phyloP scores from a whole-genome alignment of 2,888 invertebrate genomes.

The Drosophila prostipennis region DNA sequence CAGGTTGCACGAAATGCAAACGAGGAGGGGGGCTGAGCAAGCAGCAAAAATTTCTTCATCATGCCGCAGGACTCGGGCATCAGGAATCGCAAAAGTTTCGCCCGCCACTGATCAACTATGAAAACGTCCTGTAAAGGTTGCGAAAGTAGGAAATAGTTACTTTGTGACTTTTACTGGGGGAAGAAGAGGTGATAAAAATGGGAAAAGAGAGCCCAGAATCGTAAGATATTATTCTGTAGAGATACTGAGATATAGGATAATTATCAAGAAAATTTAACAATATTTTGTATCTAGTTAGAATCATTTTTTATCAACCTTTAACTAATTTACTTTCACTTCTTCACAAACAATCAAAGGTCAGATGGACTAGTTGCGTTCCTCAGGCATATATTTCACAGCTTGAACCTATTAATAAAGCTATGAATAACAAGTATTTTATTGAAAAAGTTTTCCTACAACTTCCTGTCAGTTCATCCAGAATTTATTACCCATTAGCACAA shows the following conservation, averaged over 20 bases:
- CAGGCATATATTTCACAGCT: not conserved
- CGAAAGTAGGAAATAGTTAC: conserved; percentile 5
- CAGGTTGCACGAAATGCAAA: conserved; percentile 72
- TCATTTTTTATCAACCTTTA: no score
- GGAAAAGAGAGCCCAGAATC: not conserved
- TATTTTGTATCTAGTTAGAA: no score
- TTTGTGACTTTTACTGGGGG: conserved; percentile 1
- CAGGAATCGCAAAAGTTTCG: conserved; percentile 29
- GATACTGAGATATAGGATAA: no score
- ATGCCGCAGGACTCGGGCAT: conserved; percentile 22
- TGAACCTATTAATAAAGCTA: not conserved
- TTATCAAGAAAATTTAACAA: no score
- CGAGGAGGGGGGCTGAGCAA: conserved; percentile 43
- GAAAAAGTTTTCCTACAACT: not conserved
- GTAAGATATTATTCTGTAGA: not conserved
- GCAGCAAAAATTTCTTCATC: conserved; percentile 62
- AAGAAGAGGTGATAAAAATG: not conserved
- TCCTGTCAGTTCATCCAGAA: not conserved
- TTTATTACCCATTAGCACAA: conserved; percentile 4
- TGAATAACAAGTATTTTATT: not conserved
- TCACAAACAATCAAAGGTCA: not conserved
- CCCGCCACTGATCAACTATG: conserved; percentile 28
- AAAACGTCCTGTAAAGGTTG: conserved; percentile 29
- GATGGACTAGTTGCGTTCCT: not conserved
- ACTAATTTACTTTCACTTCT: no score